Evolutionary conservation across 2,888 invertebrate genomes (phyloP).

Genomic region (Empis stercorea): DNA sequence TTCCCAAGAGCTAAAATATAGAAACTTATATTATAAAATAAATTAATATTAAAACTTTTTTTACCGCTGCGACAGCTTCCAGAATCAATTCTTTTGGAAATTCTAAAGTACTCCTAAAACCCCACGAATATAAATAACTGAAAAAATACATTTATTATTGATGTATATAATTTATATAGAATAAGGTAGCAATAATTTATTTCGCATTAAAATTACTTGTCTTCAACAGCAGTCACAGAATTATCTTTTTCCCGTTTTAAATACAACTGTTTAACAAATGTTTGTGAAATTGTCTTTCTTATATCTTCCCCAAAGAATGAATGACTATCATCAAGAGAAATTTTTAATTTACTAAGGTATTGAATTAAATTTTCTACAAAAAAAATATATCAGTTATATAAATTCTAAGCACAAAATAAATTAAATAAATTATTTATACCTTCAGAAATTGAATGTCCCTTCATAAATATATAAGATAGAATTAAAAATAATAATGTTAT

Average conservation of each 20-base stretch:
- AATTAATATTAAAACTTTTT: not conserved
- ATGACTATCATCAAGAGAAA: conserved; percentile 18
- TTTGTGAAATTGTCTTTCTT: conserved; percentile 21
- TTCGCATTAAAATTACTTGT: conserved; percentile 10
- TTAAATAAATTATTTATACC: conserved; percentile 10
- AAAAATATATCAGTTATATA: no score
- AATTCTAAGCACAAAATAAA: not conserved
- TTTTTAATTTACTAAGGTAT: conserved; percentile 19
- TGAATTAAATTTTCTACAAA: conserved; percentile 18
- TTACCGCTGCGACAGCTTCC: conserved; percentile 18
- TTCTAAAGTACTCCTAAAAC: conserved; percentile 19
- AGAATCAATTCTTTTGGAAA: conserved; percentile 19
- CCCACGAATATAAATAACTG: conserved; percentile 20
- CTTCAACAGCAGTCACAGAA: conserved; percentile 15
- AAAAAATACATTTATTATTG: not conserved
- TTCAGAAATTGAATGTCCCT: conserved; percentile 18
- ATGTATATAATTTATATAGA: not conserved
- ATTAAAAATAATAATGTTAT: conserved; percentile 21
- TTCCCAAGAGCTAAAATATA: conserved; percentile 17
- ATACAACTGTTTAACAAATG: conserved; percentile 23
- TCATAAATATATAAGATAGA: conserved; percentile 23
- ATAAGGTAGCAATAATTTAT: no score
- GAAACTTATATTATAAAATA: conserved; percentile 2
- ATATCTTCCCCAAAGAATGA: conserved; percentile 18
- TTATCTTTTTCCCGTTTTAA: conserved; percentile 19